phyloP scores from a whole-genome alignment of 2,888 invertebrate genomes.

The Cetonia aurata region DNA sequence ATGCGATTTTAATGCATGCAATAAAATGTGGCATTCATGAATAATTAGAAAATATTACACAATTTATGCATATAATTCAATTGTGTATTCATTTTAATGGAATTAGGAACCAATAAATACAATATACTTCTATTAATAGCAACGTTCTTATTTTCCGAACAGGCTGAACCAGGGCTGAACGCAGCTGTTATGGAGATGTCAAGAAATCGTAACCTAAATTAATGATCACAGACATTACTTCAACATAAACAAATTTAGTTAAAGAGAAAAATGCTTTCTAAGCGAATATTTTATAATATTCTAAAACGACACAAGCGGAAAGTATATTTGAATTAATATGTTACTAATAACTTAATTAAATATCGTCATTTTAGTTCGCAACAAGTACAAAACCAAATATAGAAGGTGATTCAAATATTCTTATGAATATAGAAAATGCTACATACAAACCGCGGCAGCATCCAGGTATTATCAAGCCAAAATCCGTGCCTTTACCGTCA shows the following conservation, averaged over 20 bases:
- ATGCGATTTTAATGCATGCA: no score
- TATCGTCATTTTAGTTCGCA: slow-evolving; percentile 55
- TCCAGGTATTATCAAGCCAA: slow-evolving; percentile 76
- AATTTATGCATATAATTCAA: no score
- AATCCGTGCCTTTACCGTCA: slow-evolving; percentile 71
- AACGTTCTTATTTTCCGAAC: no score
- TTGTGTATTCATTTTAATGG: no score
- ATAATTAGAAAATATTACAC: no score
- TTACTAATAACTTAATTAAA: slow-evolving; percentile 19
- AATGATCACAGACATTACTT: not conserved
- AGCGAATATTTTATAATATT: slow-evolving; percentile 5
- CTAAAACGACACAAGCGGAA: slow-evolving; percentile 6
- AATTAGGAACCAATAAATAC: no score
- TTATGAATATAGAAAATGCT: slow-evolving; percentile 69
- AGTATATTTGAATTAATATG: slow-evolving; percentile 19
- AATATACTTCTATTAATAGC: no score
- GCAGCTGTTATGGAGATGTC: no score
- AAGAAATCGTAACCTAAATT: no score
- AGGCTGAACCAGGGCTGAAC: no score
- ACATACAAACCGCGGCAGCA: slow-evolving; percentile 77
- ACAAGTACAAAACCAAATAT: slow-evolving; percentile 61
- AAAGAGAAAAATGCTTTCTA: slow-evolving; percentile 4
- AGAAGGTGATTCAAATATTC: slow-evolving; percentile 69
- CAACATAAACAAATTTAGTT: not conserved
- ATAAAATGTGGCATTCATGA: no score